These are phyloP conservation scores for Pongo abelii DNA, from an alignment of 2,113 vertebrate genomes.

Conservation along the genomic window DNA sequence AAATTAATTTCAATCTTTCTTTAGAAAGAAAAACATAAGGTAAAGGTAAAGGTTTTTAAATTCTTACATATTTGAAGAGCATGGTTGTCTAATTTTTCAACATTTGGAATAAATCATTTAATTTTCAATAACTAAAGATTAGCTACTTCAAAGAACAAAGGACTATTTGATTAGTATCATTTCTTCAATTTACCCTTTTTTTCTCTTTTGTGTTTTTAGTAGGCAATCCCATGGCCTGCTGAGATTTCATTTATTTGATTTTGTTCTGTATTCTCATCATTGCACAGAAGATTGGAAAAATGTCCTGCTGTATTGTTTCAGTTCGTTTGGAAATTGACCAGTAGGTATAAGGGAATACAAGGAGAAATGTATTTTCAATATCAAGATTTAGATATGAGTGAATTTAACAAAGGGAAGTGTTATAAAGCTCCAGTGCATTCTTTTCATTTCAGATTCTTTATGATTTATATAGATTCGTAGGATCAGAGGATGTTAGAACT, in stretches of 20 bases:
- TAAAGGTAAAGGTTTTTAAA: background rate
- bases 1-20: background rate
- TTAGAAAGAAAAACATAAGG: background rate
- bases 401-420: background rate
- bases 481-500: background rate
- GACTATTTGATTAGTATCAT: conserved; percentile 16
- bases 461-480: background rate
- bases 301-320: background rate
- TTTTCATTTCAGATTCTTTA: background rate
- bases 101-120: conserved; percentile 11
- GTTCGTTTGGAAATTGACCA: conserved; percentile 52
- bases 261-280: conserved; percentile 9
- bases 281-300: conserved; percentile 14
- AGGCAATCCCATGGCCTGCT: background rate
- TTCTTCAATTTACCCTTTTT: background rate
- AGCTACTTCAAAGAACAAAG: background rate
- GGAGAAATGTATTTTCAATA: background rate
- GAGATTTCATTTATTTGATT: conserved; percentile 37
- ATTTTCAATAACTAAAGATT: background rate
- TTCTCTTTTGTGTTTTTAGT: background rate
- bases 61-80: background rate
- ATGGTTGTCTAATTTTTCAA: conserved; percentile 4
- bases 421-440: background rate
- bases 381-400: background rate
- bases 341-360: background rate